Evolutionary conservation across 2,888 invertebrate genomes (phyloP).

Genomic region (Eretmocerus hayati): DNA sequence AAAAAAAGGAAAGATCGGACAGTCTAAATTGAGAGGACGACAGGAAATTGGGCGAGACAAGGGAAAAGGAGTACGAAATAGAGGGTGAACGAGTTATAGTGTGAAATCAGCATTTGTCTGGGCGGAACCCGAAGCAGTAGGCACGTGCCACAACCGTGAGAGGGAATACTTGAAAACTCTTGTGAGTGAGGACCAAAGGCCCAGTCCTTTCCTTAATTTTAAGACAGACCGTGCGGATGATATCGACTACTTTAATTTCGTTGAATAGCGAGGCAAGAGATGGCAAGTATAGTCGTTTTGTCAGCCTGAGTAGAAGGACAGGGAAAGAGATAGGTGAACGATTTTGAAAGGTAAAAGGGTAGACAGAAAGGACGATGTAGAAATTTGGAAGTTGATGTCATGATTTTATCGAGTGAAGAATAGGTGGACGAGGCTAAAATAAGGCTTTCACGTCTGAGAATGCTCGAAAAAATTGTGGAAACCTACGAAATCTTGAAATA

Average conservation of each 20-base stretch:
- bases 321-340: constrained; percentile 7
- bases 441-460: too few species aligned
- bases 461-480: too few species aligned
- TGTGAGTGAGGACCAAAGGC: constrained; percentile 4
- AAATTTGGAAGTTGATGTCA: too few species aligned
- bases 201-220: constrained; percentile 37
- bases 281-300: constrained; percentile 22
- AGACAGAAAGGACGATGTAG: too few species aligned
- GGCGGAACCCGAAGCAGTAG: constrained; percentile 2
- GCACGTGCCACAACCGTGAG: constrained; percentile 24
- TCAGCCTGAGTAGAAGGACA: constrained; percentile 5
- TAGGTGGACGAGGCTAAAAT: too few species aligned
- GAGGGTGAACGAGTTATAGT: constrained; percentile 16
- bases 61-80: background rate
- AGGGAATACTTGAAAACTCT: constrained; percentile 12
- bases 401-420: too few species aligned
- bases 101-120: constrained; percentile 24
- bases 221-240: constrained; percentile 40
- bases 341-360: background rate
- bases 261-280: constrained; percentile 27
- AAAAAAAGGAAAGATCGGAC: too few species aligned
- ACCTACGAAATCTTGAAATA: too few species aligned
- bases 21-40: too few species aligned
- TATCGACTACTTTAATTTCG: constrained; percentile 42
- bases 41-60: too few species aligned